Percentiles rank a stretch among this genome's conserved stretches.
These are phyloP conservation scores for Pelvicachromis taeniatus DNA, from an alignment of 2,113 vertebrate species.

Conservation along the genomic window DNA sequence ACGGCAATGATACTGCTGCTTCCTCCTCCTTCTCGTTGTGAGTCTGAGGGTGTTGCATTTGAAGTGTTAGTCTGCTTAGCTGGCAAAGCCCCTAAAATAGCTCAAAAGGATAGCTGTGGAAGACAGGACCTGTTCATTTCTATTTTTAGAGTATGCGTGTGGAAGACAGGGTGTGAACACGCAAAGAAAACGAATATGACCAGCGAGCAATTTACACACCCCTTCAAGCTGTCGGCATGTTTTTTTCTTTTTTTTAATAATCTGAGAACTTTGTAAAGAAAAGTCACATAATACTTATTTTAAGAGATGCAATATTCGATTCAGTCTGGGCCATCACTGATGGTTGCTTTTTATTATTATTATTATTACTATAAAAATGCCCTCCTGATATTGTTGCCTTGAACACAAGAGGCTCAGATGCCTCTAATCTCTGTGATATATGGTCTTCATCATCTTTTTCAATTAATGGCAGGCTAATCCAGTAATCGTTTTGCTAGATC, in stretches of 20 bases:
- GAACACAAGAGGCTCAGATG: slow-evolving; percentile 13
- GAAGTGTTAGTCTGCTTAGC: slow-evolving; percentile 25
- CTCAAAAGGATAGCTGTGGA: background rate
- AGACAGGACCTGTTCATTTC: background rate
- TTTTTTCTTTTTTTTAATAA: background rate
- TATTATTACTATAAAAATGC: background rate
- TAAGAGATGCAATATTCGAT: background rate
- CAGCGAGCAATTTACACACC: background rate
- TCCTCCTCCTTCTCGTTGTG: background rate
- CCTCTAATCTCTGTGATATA: slow-evolving; percentile 44
- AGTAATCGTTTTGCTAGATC: slow-evolving; percentile 62
- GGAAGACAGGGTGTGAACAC: background rate
- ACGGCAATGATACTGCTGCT: slow-evolving; percentile 1
- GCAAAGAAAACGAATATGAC: background rate
- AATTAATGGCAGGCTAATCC: slow-evolving; percentile 60
- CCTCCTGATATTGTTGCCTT: slow-evolving; percentile 11
- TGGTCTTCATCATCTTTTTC: slow-evolving; percentile 57
- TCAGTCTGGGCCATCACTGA: background rate
- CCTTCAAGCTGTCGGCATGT: background rate
- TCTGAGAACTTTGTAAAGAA: background rate
- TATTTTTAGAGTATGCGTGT: slow-evolving; percentile 16
- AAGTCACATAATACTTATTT: background rate
- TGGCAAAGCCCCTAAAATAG: slow-evolving; percentile 36
- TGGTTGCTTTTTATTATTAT: background rate
- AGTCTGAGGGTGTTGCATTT: slow-evolving; percentile 38